These are phyloP conservation scores for Panthera leo DNA, from an alignment of 2,113 vertebrate genomes.

Conservation along the genomic window DNA sequence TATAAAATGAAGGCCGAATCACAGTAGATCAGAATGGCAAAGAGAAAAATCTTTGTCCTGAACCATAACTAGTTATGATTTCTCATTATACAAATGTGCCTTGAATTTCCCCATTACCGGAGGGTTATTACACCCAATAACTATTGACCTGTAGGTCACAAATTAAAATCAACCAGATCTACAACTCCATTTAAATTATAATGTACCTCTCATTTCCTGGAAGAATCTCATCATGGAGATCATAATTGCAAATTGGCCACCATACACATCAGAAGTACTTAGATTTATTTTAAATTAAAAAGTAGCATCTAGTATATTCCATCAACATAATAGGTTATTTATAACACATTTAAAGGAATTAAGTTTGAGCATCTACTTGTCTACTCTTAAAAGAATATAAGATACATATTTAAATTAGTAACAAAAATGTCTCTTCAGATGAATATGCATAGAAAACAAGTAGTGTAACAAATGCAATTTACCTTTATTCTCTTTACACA, in stretches of 20 bases:
- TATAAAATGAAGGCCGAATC: constrained; percentile 60
- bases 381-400: constrained; percentile 32
- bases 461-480: not conserved
- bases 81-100: constrained; percentile 84
- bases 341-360: constrained; percentile 68
- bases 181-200: constrained; percentile 84
- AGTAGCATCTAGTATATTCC: constrained; percentile 68
- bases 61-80: constrained; percentile 82
- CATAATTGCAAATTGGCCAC: constrained; percentile 83
- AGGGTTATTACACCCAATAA: constrained; percentile 82
- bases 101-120: constrained; percentile 77
- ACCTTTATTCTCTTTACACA: not conserved
- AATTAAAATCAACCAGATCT: constrained; percentile 84
- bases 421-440: not conserved
- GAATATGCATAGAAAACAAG: not conserved
- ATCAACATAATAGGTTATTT: constrained; percentile 68
- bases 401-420: constrained; percentile 49
- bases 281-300: constrained; percentile 85
- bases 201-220: constrained; percentile 83
- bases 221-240: constrained; percentile 82
- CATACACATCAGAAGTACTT: constrained; percentile 70
- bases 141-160: constrained; percentile 82
- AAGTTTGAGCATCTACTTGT: constrained; percentile 50
- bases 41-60: constrained; percentile 70
- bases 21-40: constrained; percentile 62